Evolutionary conservation across 2,797 vertebrate genomes (phyloP), one percentile per base, ranked within the genome.

Genomic region (Rhynchonycteris naso): DNA sequence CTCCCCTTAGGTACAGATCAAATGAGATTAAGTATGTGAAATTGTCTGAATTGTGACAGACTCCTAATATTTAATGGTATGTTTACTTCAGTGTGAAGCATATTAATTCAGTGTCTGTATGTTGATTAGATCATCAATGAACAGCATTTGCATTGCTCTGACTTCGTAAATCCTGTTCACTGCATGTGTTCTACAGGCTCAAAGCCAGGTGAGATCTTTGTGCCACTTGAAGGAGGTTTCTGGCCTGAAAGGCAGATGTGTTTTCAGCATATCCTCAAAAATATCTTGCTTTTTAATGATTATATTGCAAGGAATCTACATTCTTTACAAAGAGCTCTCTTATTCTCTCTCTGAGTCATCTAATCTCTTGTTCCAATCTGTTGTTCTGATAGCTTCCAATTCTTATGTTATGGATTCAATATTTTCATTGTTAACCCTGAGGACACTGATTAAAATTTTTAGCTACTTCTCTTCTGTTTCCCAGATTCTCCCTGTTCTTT

Each of bases 211-310:
- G 4, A 9, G 24, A 66, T 65, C 76, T 35, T 74, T 66, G 58
- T 66, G 50, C 68, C 56, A n/a, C 76, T 74, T 56, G 58, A 65
- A 81, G 66, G 38, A 92, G 33, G 7, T 54, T 91, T 88, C 54
- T 8, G 14, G 28, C 54, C 61, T 88, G 33, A 88, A 59, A 66
- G 75, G 9, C 68, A 68, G 86, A 75, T 33, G n/a, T 30, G 12
- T 87, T 91, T 94, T 74, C 33, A 72, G 83, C 47, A 28, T 33
- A 80, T 56, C 22, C 75, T 80, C 43, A 63, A 80, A 88, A 82
- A 71, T 56, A 54, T 14, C 22, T 30, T 35, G 68, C 14, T 66
- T 93, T 88, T 74, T 35, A 6, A 66, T 82, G 14, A 19, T 66
- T 75, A 5, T 71, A 56, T 65, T 88, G 19, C 9, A 65, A 66